Evolutionary conservation across 1,140 invertebrate species (phyloP), one percentile per base, ranked within the genome.

Genomic region (Rhizoglyphus robini): DNA sequence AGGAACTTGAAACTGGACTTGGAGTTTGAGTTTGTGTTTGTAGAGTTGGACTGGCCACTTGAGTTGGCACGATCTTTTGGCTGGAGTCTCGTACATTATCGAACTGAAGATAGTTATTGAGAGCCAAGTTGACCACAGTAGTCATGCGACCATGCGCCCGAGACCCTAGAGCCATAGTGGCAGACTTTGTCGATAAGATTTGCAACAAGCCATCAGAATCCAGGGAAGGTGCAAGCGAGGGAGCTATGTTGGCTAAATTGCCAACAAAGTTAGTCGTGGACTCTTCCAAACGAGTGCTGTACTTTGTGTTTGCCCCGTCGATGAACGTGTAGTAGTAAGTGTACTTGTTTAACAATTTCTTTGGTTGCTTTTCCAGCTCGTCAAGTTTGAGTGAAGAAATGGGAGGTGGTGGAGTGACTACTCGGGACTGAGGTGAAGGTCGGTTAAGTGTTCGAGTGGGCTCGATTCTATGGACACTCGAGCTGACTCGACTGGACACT

Each of bases 31-130:
- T 2, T 27, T 23, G 23, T 4, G 23, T 51, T 3, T 8, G 36
- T 18, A 27, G n/a, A 20, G 4, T 63, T 47, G 41, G 36, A 20
- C 5, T n/a, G 8, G 27, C 15, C 27, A 31, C 29, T 30, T 47
- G 62, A 11, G 62, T 67, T 20, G 34, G 25, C 11, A 30, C 29
- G 11, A 63, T 49, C 86, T 78, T 72, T 70, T 78, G 68, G 71
- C 74, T 47, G 30, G 64, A 66, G 60, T 72, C 71, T 13, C 25
- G 60, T 1, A 72, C 32, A 34, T 69, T 69, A 58, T 71, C 71
- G 18, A 75, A 67, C 46, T 72, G 69, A 23, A 74, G 65, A 8
- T 74, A 65, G 3, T 72, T 74, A 31, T 70, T 70, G 5, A 75
- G 70, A 18, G 71, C 71, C 5, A 76, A 65, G 68, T 75, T 75